phyloP scores from a whole-genome alignment of 2,888 invertebrate genomes.

The Hemistola chrysoprasaria region DNA sequence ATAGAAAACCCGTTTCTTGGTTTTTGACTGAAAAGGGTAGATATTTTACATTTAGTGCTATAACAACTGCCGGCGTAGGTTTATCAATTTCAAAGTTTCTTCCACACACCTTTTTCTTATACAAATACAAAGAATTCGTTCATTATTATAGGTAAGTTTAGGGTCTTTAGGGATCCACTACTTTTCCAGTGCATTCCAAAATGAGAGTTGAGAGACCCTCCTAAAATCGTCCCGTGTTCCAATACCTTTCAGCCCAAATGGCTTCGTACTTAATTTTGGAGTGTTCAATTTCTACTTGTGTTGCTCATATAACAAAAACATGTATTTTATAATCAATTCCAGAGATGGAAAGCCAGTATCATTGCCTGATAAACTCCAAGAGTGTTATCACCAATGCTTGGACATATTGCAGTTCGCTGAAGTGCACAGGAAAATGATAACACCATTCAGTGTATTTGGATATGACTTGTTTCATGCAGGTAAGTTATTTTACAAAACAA shows the following conservation, averaged over 20 bases:
- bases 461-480: slow-evolving; percentile 89
- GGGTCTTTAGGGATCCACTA: too few species aligned
- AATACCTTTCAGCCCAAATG: too few species aligned
- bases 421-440: slow-evolving; percentile 70
- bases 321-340: slow-evolving; percentile 40
- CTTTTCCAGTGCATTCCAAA: too few species aligned
- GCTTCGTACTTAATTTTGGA: too few species aligned
- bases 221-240: too few species aligned
- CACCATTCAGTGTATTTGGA: slow-evolving; percentile 87
- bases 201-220: too few species aligned
- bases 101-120: slow-evolving; percentile 84
- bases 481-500: slow-evolving; percentile 34
- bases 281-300: too few species aligned
- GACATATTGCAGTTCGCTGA: slow-evolving; percentile 81
- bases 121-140: slow-evolving; percentile 83
- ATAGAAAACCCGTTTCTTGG: slow-evolving; percentile 67
- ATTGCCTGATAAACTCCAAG: slow-evolving; percentile 71
- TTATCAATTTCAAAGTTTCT: slow-evolving; percentile 63
- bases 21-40: slow-evolving; percentile 81
- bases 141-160: slow-evolving; percentile 82
- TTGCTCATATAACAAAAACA: too few species aligned
- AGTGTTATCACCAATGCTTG: slow-evolving; percentile 81
- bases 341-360: slow-evolving; percentile 84
- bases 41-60: slow-evolving; percentile 72
- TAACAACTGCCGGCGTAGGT: slow-evolving; percentile 52